Evolutionary conservation across 2,888 invertebrate species (phyloP), one percentile per base, ranked within the genome.

Genomic region (Gisinianus flammeolus): DNA sequence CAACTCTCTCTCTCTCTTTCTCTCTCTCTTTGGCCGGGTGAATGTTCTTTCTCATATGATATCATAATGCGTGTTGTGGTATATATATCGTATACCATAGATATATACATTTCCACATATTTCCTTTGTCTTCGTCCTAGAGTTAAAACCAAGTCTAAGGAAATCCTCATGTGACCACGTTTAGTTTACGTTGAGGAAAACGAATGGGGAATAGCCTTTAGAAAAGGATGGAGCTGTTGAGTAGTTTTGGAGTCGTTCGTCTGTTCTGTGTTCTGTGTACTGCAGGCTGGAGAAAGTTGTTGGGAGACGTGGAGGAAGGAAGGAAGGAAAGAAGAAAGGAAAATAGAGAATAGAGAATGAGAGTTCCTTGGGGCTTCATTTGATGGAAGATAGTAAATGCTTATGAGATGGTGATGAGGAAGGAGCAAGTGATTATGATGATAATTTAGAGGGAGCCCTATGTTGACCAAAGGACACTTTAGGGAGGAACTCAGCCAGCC

Each of bases 381-480:
- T 28, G 30, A 30, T 28, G 44, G 44, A 10, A 68, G 31, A 52
- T 70, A n/a, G 44, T 52, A 70, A 70, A 70, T 70, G 69, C 69
- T 70, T 52, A 70, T 70, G 69, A 70, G 69, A 70, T 70, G 69
- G 52, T 70, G 69, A 70, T 70, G 69, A 70, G 69, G 69, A 33
- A 44, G 26, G 26, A 26, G 52, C 2, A 52, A 70, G 69, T 52
- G 52, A 70, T 70, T 52, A 70, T 52, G 22, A 52, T 28, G 52
- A 22, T 70, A 35, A 70, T 70, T 70, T 70, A 70, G 52, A 52
- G 33, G 52, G 52, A 26, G 19, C 69, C 52, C 35, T 70, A 24
- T 70, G 69, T 70, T 70, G 69, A 70, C 69, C 69, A 70, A 70
- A 70, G 69, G 69, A 70, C 69, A 70, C 69, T 52, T 70, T 44